Evolutionary conservation across 2,113 vertebrate genomes (phyloP), one percentile per base, ranked within the genome.

Genomic region (Pelecanoides urinatrix): DNA sequence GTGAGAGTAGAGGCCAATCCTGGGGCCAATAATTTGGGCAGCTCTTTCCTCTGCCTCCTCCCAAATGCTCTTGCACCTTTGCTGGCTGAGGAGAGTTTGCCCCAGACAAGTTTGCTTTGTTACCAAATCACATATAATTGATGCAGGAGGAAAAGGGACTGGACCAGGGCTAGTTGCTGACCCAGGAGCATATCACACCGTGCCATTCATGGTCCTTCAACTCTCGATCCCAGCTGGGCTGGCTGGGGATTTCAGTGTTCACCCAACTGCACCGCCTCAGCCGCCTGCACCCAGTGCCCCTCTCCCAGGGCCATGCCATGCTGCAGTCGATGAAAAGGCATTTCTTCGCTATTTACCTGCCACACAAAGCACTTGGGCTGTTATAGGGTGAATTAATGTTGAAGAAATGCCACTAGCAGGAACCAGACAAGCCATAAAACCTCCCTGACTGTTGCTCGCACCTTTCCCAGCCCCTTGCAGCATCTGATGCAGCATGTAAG

Each of bases 401-500:
- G 13, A 71, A 70, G 67, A 65, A 75, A 79, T 32, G 67, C 61
- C 61, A 10, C 49, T 42, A 47, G 19, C 29, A 15, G 29, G 29
- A 50, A 32, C 27, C 62, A 75, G 40, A 40, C 20, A 50, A 62
- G 50, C 22, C 29, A 84, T 49, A 44, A 63, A 68, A 26, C 23
- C 30, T 65, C 26, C 23, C 38, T 0, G 0, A 5, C 29, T 25
- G 16, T 52, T 5, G 1, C 32, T 38, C 1, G 0, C 6, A 4
- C 23, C 20, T 12, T n/a, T 63, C 16, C 49, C 32, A n/a, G n/a
- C 44, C 44, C 34, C 65, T 59, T 10, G 23, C n/a, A 63, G 44
- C 32, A 22, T 11, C 56, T 1, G 1, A 4, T 5, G 20, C 20
- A 55, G 71, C 1, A 0, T 21, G 7, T 20, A 14, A 79, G 65